Base-by-base conservation (phyloP, 2,797 vertebrate species). In the Catostomus latipinnis region DNA sequence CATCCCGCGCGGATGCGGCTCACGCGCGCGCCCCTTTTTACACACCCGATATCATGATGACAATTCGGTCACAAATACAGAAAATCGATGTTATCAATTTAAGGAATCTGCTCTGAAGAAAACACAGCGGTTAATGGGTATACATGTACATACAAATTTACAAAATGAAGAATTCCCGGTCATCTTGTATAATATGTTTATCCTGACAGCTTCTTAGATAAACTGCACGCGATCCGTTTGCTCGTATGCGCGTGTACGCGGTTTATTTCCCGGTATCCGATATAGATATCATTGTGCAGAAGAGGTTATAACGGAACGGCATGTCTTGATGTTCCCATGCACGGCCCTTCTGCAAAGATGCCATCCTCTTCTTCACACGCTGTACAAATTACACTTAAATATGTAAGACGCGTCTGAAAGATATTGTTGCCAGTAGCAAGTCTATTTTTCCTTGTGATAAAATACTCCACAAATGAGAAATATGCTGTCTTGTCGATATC, bases 261-360 rank as follows among this genome's bases (percentile, higher is more conserved):
- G 89, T 89, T 86, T 89, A 87, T 90, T 89, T 89, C 85, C 80
- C 82, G 84, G 75, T 71, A 49, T 71, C 61, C 68, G 80, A 62
- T 67, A 57, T 70, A 14, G 45, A 71, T 63, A 12, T 71, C 53
- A 62, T 54, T 65, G 69, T 58, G 45, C 61, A 66, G 45, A 50
- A 73, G n/a, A 62, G 53, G 61, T 72, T 69, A 68, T 6, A 76
- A 76, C 65, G 14, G 65, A 6, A 45, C 61, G 61, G 52, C 13
- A 18, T 34, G 22, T 72, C 77, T 72, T 12, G 52, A 9, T 22
- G 8, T 54, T 57, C 46, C 62, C 13, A n/a, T 65, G 70, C 54
- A 13, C 53, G 78, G 78, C 78, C 78, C 70, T 58, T 71, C 14
- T 12, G 4, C 68, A 68, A 56, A 56, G 6, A 62, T 48, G 34